These are phyloP conservation scores for Papilio xuthus DNA, from an alignment of 1,140 invertebrate species.

Conservation along the genomic window DNA sequence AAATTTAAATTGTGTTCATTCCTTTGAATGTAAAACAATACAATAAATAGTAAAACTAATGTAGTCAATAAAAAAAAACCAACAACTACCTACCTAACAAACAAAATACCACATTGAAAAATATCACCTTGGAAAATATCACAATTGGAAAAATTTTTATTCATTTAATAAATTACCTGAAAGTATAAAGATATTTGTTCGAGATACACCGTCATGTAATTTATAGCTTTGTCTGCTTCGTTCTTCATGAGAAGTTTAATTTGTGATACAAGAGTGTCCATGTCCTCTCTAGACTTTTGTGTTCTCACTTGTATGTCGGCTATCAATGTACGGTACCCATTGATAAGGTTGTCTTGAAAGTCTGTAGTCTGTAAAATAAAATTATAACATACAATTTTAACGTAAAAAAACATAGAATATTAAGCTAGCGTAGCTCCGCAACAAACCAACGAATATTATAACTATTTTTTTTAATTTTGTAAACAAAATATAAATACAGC, in stretches of 20 bases:
- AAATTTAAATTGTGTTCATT: too few species aligned
- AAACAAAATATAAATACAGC: too few species aligned
- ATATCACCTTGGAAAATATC: too few species aligned
- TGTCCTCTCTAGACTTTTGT: slow-evolving; percentile 74
- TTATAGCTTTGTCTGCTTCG: slow-evolving; percentile 77
- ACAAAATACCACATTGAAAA: too few species aligned
- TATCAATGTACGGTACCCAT: slow-evolving; percentile 73
- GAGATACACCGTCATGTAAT: slow-evolving; percentile 77
- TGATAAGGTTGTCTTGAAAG: slow-evolving; percentile 76
- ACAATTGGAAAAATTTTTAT: background rate
- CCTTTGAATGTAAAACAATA: too few species aligned
- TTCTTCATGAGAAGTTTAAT: slow-evolving; percentile 78
- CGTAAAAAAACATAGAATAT: background rate
- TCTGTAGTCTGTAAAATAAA: slow-evolving; percentile 67
- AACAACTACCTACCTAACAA: too few species aligned
- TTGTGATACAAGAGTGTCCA: slow-evolving; percentile 78
- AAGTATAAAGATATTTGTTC: slow-evolving; percentile 78
- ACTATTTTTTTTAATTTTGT: too few species aligned
- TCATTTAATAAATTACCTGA: slow-evolving; percentile 58
- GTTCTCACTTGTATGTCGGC: slow-evolving; percentile 74
- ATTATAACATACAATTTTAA: background rate
- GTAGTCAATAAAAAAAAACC: too few species aligned
- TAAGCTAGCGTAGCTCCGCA: background rate
- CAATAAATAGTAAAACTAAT: too few species aligned
- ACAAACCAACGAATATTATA: too few species aligned